A percentile compares a stretch with the other conserved stretches of the same genome.
Evolutionary conservation across 2,888 invertebrate species (phyloP).

Genomic region (Harpalus rubripes): DNA sequence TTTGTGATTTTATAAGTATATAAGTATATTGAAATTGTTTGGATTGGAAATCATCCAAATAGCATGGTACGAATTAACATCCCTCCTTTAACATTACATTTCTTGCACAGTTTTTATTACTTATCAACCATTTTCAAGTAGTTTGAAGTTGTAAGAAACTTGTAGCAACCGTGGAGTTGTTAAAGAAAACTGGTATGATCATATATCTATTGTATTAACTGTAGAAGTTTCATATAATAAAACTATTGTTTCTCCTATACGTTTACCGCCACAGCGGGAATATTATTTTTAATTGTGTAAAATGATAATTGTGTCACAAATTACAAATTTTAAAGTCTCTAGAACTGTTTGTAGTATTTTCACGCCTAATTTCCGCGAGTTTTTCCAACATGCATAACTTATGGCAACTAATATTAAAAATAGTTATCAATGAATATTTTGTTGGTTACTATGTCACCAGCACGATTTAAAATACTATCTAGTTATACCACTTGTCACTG

Average conservation of each 20-base stretch:
- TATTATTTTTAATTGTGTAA: background rate
- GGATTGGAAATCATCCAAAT: background rate
- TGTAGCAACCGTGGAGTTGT: background rate
- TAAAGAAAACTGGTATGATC: background rate
- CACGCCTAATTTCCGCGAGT: too few species aligned
- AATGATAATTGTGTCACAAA: background rate
- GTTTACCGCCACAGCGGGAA: background rate
- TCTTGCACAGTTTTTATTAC: background rate
- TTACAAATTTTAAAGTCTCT: too few species aligned
- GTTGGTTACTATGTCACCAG: too few species aligned
- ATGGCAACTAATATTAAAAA: too few species aligned
- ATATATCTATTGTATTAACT: constrained; percentile 31
- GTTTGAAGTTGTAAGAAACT: background rate
- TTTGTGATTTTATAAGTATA: too few species aligned
- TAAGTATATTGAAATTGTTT: too few species aligned
- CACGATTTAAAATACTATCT: too few species aligned
- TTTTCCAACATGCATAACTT: too few species aligned
- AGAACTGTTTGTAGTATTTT: too few species aligned
- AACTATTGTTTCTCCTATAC: background rate
- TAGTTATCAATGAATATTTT: too few species aligned
- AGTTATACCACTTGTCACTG: too few species aligned
- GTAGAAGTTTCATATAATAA: constrained; percentile 13
- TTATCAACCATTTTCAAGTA: background rate
- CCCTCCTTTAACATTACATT: background rate
- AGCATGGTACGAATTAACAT: background rate